phyloP scores from a whole-genome alignment of 2,797 vertebrate genomes.

The Threskiornis aethiopicus region DNA sequence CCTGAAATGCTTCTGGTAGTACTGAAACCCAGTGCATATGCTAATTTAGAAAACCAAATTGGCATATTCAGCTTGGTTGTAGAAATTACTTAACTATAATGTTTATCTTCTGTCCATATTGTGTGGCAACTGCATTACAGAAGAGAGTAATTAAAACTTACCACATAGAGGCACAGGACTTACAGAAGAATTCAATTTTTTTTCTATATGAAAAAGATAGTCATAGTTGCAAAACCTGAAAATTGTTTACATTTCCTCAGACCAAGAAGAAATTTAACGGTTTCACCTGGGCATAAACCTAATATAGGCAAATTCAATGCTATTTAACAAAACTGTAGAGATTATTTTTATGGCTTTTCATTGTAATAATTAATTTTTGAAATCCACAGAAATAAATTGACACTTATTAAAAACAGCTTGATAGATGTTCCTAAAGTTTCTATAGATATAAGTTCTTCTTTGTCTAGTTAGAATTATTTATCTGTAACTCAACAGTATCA shows the following conservation, averaged over 20 bases:
- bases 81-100: background rate
- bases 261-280: background rate
- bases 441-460: background rate
- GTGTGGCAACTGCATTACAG: background rate
- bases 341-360: background rate
- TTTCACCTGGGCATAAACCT: background rate
- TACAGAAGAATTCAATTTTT: background rate
- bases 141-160: background rate
- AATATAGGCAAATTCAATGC: background rate
- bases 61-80: too few species aligned
- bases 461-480: background rate
- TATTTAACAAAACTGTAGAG: background rate
- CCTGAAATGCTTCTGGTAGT: background rate
- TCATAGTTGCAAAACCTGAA: background rate
- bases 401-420: background rate
- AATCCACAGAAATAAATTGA: background rate
- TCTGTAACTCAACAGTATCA: background rate
- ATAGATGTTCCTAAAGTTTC: background rate
- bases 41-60: background rate
- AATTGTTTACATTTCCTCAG: background rate
- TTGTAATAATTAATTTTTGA: background rate
- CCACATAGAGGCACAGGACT: background rate
- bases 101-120: background rate
- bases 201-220: background rate
- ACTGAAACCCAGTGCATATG: fast-evolving